These are phyloP conservation scores for Coptodon bakossiorum DNA, from an alignment of 2,113 vertebrate species.

Conservation along the genomic window DNA sequence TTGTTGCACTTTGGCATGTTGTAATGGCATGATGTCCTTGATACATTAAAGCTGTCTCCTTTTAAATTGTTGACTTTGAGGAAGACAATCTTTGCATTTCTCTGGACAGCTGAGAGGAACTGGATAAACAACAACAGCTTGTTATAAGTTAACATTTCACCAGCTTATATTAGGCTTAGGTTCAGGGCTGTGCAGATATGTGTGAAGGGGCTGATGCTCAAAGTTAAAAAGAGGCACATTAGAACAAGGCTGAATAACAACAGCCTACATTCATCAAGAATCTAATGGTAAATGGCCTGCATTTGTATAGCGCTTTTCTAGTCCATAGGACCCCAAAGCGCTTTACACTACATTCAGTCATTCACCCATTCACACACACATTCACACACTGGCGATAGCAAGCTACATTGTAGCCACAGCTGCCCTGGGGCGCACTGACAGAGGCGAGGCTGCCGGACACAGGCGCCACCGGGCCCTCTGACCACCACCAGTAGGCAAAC, in stretches of 20 bases:
- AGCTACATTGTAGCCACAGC: too few species aligned
- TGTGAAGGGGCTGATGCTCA: neutral
- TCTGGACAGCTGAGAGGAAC: neutral
- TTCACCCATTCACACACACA: too few species aligned
- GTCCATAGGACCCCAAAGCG: too few species aligned
- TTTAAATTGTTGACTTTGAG: neutral
- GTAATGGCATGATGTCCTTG: neutral
- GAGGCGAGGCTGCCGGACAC: too few species aligned
- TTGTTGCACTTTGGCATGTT: fast-evolving
- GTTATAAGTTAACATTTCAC: neutral
- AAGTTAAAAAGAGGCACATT: neutral
- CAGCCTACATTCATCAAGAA: neutral
- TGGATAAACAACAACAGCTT: neutral
- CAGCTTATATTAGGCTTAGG: neutral
- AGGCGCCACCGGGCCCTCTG: too few species aligned
- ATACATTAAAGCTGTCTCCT: neutral
- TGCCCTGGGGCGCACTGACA: too few species aligned
- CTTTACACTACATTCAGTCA: too few species aligned
- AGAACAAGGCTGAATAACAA: neutral
- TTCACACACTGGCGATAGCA: too few species aligned
- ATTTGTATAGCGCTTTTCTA: too few species aligned
- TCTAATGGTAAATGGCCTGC: too few species aligned
- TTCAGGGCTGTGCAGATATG: neutral
- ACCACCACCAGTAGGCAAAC: too few species aligned
- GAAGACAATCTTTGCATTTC: neutral